Conservation (phyloP, 2,797 vertebrate genomes). For the Lutjanus campechanus region DNA sequence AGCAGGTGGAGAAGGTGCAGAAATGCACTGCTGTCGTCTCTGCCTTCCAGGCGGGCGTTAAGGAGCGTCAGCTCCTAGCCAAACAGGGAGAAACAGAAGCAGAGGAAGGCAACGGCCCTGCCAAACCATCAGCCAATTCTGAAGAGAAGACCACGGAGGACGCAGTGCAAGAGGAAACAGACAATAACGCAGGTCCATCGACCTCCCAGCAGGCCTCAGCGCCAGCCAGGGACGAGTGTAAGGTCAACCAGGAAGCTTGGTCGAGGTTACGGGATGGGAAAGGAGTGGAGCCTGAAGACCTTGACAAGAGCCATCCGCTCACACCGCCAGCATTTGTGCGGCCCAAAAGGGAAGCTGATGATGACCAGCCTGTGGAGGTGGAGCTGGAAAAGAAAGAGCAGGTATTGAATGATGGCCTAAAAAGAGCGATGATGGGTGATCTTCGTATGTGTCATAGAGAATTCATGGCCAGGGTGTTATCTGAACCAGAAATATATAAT, state of each 20-base stretch:
- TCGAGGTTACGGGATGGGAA: slow-evolving; percentile 93
- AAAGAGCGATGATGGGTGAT: not conserved
- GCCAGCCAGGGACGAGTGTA: slow-evolving; percentile 81
- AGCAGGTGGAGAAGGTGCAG: slow-evolving; percentile 99
- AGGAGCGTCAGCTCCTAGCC: slow-evolving; percentile 83
- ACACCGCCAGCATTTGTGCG: slow-evolving; percentile 91
- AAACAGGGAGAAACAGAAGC: slow-evolving; percentile 80
- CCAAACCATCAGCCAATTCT: slow-evolving; percentile 77
- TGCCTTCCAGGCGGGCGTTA: slow-evolving; percentile 93
- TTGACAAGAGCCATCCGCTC: slow-evolving; percentile 91
- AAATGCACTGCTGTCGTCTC: slow-evolving; percentile 95
- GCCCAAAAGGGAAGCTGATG: slow-evolving; percentile 90
- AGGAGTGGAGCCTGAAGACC: slow-evolving; percentile 95
- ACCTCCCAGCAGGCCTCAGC: slow-evolving; percentile 76
- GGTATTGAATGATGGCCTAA: slow-evolving; percentile 69
- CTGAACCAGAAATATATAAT: not conserved
- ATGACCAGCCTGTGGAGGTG: slow-evolving; percentile 90
- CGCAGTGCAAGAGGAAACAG: slow-evolving; percentile 80
- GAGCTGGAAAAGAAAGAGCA: slow-evolving; percentile 89
- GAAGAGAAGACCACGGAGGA: slow-evolving; percentile 80
- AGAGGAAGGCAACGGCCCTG: slow-evolving; percentile 81
- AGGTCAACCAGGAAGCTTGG: slow-evolving; percentile 91
- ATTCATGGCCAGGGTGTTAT: not conserved
- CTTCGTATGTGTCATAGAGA: not conserved
- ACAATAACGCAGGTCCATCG: slow-evolving; percentile 73